Base-by-base conservation (phyloP, 2,888 invertebrate genomes). In the Drosophila subsilvestris region DNA sequence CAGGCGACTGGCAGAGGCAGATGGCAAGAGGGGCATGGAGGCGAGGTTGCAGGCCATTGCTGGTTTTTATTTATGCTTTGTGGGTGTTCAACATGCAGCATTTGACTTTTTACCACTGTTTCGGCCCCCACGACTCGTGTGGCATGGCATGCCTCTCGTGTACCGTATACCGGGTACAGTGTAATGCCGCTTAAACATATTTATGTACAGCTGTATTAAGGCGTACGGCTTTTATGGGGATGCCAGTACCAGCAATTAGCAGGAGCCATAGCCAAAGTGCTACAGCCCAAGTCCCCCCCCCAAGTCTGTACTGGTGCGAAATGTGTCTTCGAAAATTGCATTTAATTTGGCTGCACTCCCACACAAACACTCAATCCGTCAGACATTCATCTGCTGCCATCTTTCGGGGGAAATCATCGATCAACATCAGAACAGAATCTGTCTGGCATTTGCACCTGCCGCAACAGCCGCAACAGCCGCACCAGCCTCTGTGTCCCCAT, bases 31-130 rank as follows among this genome's bases (percentile, higher is more conserved):
- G 42, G 18, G 48, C 14, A 49, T 8, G 3, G 65, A 57, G 57
- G 63, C 58, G 20, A 75, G 70, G 56, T 69, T 72, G 25, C 60
- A 58, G 32, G 79, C 74, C 65, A 60, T 83, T 84, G 85, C 79
- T 72, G 37, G 80, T 62, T 84, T 81, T 83, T 83, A 83, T 83
- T 86, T 83, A 83, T 83, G 83, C 83, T 84, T 83, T 83, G 83
- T 86, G 83, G 83, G 83, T 83, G 83, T 83, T 83, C 84, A 83
- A 86, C 83, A 83, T 86, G 81, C 84, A 81, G 81, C 84, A 76
- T 83, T 83, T 78, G 79, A 84, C 81, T 83, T 77, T 83, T 83
- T 86, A 83, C 86, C 77, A 83, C 77, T 76, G 73, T 80, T 80
- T 78, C 76, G 65, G 72, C 76, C 75, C 75, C 63, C 66, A 65